These are phyloP conservation scores for Rhea pennata DNA, from an alignment of 2,113 vertebrate genomes.

Conservation along the genomic window DNA sequence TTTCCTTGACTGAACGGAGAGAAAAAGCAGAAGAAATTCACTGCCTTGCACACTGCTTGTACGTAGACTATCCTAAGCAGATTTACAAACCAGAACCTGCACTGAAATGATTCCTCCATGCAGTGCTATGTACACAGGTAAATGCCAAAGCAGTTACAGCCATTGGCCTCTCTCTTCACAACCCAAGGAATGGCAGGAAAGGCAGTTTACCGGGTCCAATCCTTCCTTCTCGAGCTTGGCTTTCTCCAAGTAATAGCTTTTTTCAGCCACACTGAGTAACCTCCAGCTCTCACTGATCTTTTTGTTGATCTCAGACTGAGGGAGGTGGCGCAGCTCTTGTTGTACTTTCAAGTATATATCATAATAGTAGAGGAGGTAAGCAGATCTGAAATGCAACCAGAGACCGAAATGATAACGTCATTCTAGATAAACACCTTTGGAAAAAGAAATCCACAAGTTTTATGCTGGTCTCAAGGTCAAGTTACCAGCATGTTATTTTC, in stretches of 20 bases:
- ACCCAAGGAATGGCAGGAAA: not conserved
- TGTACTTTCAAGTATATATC: conserved; percentile 96
- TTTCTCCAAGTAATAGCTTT: conserved; percentile 93
- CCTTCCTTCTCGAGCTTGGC: conserved; percentile 94
- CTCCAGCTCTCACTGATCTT: conserved; percentile 98
- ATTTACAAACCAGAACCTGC: not conserved
- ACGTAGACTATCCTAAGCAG: not conserved
- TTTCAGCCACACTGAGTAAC: conserved; percentile 93
- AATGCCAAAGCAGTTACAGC: not conserved
- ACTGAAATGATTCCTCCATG: not conserved
- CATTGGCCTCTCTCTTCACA: not conserved
- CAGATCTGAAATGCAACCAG: conserved; percentile 83
- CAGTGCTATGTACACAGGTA: not conserved
- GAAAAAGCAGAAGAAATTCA: not conserved
- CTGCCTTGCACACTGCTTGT: not conserved
- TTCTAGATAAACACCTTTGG: not conserved
- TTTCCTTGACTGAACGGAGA: not conserved
- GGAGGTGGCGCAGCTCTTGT: conserved; percentile 90
- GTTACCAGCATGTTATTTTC: not conserved
- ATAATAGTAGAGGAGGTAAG: conserved; percentile 96
- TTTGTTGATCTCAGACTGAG: conserved; percentile 98
- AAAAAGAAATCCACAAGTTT: not conserved
- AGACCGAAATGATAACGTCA: not conserved
- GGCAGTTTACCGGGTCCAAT: conserved; percentile 83
- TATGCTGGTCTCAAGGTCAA: not conserved